Base-by-base conservation (phyloP, 2,113 vertebrate genomes). In the Nerophis ophidion region DNA sequence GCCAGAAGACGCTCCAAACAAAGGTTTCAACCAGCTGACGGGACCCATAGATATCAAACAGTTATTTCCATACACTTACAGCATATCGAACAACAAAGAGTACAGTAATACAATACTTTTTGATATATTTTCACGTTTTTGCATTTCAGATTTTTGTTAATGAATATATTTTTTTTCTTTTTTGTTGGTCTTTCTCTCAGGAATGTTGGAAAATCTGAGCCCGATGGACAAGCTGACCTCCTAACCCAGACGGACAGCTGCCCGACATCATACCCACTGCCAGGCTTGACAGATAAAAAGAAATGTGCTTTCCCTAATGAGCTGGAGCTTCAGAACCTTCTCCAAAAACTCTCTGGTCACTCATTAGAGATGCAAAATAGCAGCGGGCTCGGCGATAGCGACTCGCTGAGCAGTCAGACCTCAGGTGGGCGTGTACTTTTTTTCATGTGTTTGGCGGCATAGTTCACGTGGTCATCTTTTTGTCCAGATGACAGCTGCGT, bases 261-360 rank as follows among this genome's bases (percentile, higher is more conserved):
- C 26, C 48, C 53, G 8, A 64, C 62, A 48, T 55, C 67, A n/a
- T 49, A 52, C 5, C 10, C 44, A 0, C 40, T 48, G 8, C 36
- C 57, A 15, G 42, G 12, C 58, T 72, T 66, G 59, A 71, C 35
- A 48, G 38, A 59, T 74, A 73, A 71, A 74, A 84, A 82, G 54
- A 90, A 71, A 49, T 67, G 53, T 1, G 59, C 81, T 3, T 80
- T 84, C 57, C 60, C 85, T 0, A 84, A 93, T 33, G 91, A 90
- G 83, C 75, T 82, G 54, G 89, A 89, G 60, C 77, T 90, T 14
- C 91, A 89, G 73, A 91, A 88, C 5, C 86, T 89, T 16, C 64
- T 91, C 54, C 82, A 81, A 33, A 84, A 86, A 68, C 76, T 91
- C 45, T 90, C 91, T 3, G 88, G 87, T 67, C 81, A 68, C 11